Base-by-base conservation (phyloP, 1,140 invertebrate species). In the Varroa destructor region DNA sequence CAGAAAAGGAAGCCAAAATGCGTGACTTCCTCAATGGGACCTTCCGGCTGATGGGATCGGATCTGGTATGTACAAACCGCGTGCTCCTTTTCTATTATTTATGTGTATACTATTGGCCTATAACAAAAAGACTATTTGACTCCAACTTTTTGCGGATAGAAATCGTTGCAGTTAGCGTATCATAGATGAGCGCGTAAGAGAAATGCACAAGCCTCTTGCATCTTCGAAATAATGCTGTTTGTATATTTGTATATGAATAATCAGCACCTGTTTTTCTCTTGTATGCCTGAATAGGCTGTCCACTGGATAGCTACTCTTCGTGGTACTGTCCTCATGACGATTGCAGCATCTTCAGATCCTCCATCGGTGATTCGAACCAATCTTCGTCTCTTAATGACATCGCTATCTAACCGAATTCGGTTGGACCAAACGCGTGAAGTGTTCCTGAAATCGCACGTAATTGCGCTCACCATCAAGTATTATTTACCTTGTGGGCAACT, bases 301-400 rank as follows among this genome's bases (percentile, higher is more conserved):
- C 61, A 67, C 61, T 67, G 61, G 61, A 67, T 67, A 46, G 14
- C 61, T 1, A 36, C 61, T n/a, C 14, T 67, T 10, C 40, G 46
- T 14, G 61, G 61, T 12, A 67, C 61, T 3, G 61, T 46, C 10
- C 61, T 67, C 1, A 67, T 67, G 61, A 40, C 46, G 37, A 37
- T 67, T 37, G 61, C 36, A 37, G 12, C 61, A 46, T 3, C 61
- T 5, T 36, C n/a, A 40, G 36, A 40, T 40, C 14, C 40, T 67
- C n/a, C 61, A 36, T 67, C 61, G 14, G 37, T 67, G 40, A 46
- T 67, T 40, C 61, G 61, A 14, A 3, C 61, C n/a, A 67, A 67
- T 46, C 14, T 67, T 14, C 61, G 61, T 67, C 46, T 46, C 12
- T 36, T 67, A 5, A 14, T 67, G 61, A 67, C 61, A 3, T 67